Base-by-base conservation (phyloP, 2,888 invertebrate genomes). In the Netelia inedita region DNA sequence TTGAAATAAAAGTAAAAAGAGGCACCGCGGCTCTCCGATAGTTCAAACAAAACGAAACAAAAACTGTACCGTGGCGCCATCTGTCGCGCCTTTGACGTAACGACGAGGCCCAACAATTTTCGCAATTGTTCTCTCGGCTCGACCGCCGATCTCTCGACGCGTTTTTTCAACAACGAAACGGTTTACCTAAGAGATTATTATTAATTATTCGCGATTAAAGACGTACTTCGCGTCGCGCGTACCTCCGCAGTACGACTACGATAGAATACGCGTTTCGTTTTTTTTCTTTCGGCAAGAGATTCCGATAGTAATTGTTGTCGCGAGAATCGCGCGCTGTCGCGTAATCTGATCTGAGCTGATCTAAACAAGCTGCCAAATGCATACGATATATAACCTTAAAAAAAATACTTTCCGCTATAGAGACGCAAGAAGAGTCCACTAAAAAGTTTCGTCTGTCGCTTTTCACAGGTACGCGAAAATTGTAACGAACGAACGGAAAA, bases 311-410 rank as follows among this genome's bases (percentile, higher is more conserved):
- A 46, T 46, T 11, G 10, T 46, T 14, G 46, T 46, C 46, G 11
- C 14, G 14, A 46, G 10, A 28, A 28, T 5, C 28, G 28, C 28
- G 28, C 5, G 28, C 5, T 28, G 28, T 28, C 28, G 50, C 43
- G 19, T 69, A 79, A 35, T 28, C 61, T n/a, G n/a, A n/a, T n/a
- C n/a, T n/a, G n/a, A n/a, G 79, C 57, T 65, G 69, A 83, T 57
- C 65, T 43, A 66, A 57, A 72, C 43, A 41, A 74, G 74, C 57
- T 83, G 83, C 79, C 83, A 79, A 28, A 66, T 79, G 57, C 71
- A 83, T 72, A 68, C 28, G 57, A 71, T 79, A 72, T 69, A 59
- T 59, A 74, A 59, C 2, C 46, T 10, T 28, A 68, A 16, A 41
- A 21, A 8, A 55, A 55, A 65, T 3, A 69, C 14, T 11, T 16